These are phyloP conservation scores for Ladona fulva DNA, from an alignment of 1,140 invertebrate species.

Conservation along the genomic window DNA sequence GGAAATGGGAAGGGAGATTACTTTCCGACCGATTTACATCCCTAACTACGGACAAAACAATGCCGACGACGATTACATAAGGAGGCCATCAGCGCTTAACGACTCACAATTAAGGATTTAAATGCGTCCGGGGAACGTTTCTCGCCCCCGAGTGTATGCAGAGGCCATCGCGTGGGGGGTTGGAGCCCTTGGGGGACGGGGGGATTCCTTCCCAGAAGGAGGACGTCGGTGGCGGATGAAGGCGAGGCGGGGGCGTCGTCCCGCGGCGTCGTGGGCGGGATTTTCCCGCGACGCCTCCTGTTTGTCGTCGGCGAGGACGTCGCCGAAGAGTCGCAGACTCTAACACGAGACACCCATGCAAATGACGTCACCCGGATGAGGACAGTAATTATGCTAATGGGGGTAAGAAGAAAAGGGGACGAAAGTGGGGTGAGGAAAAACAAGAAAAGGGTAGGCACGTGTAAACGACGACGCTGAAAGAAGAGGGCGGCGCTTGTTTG, in stretches of 20 bases:
- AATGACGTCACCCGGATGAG: neutral
- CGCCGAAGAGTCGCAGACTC: neutral
- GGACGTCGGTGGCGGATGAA: neutral
- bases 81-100: neutral
- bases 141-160: neutral
- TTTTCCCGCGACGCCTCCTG: neutral
- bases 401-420: neutral
- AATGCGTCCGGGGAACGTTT: neutral
- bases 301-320: neutral
- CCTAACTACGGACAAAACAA: too few species aligned
- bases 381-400: slow-evolving; percentile 1
- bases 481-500: too few species aligned
- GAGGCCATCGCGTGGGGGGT: neutral
- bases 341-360: neutral
- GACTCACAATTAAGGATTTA: slow-evolving; percentile 2
- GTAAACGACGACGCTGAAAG: too few species aligned
- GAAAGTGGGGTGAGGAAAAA: neutral
- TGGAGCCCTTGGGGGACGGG: too few species aligned
- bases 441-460: too few species aligned
- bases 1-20: neutral
- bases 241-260: too few species aligned
- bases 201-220: neutral
- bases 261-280: neutral
- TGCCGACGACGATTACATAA: too few species aligned
- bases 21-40: too few species aligned